Conservation (phyloP, 2,797 vertebrate genomes). For the Lepus townsendii region DNA sequence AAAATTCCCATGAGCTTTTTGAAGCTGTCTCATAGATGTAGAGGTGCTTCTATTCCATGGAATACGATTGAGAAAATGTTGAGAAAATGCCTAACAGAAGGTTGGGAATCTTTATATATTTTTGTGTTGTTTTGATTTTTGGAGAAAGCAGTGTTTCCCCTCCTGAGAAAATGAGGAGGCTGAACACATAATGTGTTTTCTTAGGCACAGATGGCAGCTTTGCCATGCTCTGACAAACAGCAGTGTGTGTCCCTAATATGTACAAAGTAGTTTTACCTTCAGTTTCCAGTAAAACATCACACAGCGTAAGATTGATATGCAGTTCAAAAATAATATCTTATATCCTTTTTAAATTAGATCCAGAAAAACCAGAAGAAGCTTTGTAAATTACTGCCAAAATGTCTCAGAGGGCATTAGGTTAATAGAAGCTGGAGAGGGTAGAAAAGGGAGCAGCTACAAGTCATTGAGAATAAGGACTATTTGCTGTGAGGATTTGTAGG, state of each 20-base stretch:
- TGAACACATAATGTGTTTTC: slow-evolving; percentile 36
- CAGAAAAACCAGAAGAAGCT: slow-evolving; percentile 14
- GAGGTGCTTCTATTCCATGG: background rate
- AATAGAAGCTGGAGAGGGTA: background rate
- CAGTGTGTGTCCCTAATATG: slow-evolving; percentile 51
- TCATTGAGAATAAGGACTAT: background rate
- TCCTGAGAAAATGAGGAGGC: slow-evolving; percentile 43
- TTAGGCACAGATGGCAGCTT: background rate
- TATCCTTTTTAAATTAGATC: slow-evolving; percentile 35
- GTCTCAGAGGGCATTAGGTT: slow-evolving; percentile 33
- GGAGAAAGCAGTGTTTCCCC: background rate
- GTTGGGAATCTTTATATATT: slow-evolving; percentile 39
- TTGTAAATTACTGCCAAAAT: slow-evolving; percentile 36
- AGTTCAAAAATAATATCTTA: slow-evolving; percentile 50
- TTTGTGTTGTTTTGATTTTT: slow-evolving; percentile 17
- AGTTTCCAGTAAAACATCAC: slow-evolving; percentile 19
- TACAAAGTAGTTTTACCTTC: slow-evolving; percentile 55
- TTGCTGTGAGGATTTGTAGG: background rate
- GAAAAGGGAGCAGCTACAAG: background rate
- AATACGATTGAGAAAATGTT: slow-evolving; percentile 56
- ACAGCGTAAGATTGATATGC: background rate
- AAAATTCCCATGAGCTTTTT: too few species aligned
- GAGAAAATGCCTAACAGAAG: slow-evolving; percentile 33
- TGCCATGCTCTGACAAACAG: slow-evolving; percentile 6
- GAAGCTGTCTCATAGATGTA: background rate